These are phyloP conservation scores for Haliclona indistincta DNA, from an alignment of 37 sponge, comb jelly and placozoan species.

Conservation along the genomic window DNA sequence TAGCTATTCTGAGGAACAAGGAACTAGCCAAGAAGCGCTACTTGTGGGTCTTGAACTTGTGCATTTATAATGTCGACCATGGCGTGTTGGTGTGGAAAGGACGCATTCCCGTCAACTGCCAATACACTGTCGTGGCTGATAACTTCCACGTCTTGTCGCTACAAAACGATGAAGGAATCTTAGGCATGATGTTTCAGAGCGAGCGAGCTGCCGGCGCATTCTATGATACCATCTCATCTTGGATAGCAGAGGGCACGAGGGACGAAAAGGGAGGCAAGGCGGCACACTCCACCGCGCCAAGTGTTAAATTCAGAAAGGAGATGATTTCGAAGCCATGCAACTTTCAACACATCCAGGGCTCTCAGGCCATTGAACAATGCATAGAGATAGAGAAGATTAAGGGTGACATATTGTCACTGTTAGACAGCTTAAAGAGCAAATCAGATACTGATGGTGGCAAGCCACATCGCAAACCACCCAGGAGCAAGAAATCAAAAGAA, in stretches of 20 bases:
- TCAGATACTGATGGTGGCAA: neutral
- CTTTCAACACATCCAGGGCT: constrained; percentile 80
- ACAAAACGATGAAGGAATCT: constrained; percentile 35
- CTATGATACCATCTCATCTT: constrained; percentile 29
- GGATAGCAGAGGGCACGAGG: constrained; percentile 61
- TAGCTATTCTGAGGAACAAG: constrained; percentile 64
- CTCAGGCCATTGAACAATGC: constrained; percentile 72
- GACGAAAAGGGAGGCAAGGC: constrained; percentile 34
- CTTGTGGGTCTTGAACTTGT: constrained; percentile 59
- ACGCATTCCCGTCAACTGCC: constrained; percentile 18
- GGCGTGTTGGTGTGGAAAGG: constrained; percentile 80
- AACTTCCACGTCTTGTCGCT: constrained; percentile 76
- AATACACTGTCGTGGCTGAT: constrained; percentile 70
- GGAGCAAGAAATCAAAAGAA: constrained; percentile 27
- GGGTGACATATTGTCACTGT: constrained; percentile 20
- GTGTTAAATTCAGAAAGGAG: constrained; percentile 37
- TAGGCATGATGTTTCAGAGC: constrained; percentile 59
- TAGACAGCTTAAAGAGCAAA: neutral
- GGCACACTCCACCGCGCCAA: neutral
- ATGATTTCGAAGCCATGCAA: constrained; percentile 84
- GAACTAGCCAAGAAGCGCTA: constrained; percentile 42
- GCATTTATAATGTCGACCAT: constrained; percentile 52
- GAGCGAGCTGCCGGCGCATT: constrained; percentile 34
- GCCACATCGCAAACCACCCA: neutral
- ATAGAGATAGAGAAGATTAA: constrained; percentile 77